These are phyloP conservation scores for Holacanthella duospinosa DNA, from an alignment of 2,888 invertebrate species.

Conservation along the genomic window DNA sequence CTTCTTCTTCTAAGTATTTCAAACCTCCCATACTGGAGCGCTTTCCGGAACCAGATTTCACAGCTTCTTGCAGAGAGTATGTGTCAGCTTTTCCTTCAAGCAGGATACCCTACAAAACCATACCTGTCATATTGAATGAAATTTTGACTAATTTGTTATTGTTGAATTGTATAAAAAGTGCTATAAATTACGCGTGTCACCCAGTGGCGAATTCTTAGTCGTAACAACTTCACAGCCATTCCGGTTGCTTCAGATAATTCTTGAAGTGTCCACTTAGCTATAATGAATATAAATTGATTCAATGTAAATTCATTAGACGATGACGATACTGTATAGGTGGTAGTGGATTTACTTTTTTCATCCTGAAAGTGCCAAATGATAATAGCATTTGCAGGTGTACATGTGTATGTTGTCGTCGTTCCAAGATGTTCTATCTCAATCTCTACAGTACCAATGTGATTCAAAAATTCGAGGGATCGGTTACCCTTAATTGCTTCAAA, in stretches of 20 bases:
- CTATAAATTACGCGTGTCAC: slow-evolving; percentile 57
- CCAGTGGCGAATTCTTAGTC: slow-evolving; percentile 86
- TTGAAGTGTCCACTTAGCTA: slow-evolving; percentile 73
- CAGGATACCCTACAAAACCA: slow-evolving; percentile 24
- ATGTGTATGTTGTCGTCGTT: slow-evolving; percentile 65
- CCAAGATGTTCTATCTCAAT: slow-evolving; percentile 80
- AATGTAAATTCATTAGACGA: not conserved
- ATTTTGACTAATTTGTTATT: not conserved
- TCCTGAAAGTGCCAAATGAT: slow-evolving; percentile 87
- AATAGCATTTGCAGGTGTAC: slow-evolving; percentile 86
- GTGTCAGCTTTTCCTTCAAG: slow-evolving; percentile 18
- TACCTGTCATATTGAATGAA: not conserved
- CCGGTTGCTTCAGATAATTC: slow-evolving; percentile 75
- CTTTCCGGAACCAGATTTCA: slow-evolving; percentile 15
- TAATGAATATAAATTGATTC: not conserved
- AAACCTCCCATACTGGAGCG: slow-evolving; percentile 13
- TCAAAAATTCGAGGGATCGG: slow-evolving; percentile 84
- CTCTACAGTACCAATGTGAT: slow-evolving; percentile 81
- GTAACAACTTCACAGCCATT: slow-evolving; percentile 71
- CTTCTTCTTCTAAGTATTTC: slow-evolving; percentile 60
- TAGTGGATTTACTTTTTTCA: slow-evolving; percentile 47
- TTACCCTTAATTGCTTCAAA: slow-evolving; percentile 81
- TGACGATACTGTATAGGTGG: not conserved
- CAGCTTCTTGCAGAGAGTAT: slow-evolving; percentile 25
- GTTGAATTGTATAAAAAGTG: too few species aligned